These are phyloP conservation scores for Apodemus speciosus DNA, from an alignment of 2,113 vertebrate genomes.

Conservation along the genomic window DNA sequence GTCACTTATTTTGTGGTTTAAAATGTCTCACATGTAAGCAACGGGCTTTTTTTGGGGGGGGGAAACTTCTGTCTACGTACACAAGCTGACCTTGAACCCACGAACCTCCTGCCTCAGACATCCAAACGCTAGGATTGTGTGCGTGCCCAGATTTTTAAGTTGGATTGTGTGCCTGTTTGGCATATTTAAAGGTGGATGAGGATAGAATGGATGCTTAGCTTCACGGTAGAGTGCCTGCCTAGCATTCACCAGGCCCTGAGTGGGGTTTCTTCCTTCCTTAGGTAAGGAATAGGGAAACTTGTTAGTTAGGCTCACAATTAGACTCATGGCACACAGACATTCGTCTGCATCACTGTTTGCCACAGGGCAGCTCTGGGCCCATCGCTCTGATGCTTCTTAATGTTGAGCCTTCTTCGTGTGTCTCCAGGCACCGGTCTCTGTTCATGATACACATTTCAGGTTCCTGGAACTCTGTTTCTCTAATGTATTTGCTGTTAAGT, in stretches of 20 bases:
- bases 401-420: not conserved
- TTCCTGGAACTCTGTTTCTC: not conserved
- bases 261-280: not conserved
- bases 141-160: not conserved
- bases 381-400: not conserved
- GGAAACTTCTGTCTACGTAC: not conserved
- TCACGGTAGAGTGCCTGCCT: not conserved
- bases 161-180: not conserved
- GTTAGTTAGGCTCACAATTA: not conserved
- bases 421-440: not conserved
- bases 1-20: not conserved
- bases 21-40: not conserved
- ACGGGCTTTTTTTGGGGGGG: no score
- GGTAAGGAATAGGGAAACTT: not conserved
- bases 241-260: not conserved
- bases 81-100: not conserved
- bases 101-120: not conserved
- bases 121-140: not conserved
- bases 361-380: not conserved
- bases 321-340: not conserved
- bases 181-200: not conserved
- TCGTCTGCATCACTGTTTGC: not conserved
- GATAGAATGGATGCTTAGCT: not conserved
- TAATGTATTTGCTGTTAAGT: not conserved
- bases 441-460: not conserved